Conservation (phyloP, 2,113 vertebrate species). For the Coturnix japonica region DNA sequence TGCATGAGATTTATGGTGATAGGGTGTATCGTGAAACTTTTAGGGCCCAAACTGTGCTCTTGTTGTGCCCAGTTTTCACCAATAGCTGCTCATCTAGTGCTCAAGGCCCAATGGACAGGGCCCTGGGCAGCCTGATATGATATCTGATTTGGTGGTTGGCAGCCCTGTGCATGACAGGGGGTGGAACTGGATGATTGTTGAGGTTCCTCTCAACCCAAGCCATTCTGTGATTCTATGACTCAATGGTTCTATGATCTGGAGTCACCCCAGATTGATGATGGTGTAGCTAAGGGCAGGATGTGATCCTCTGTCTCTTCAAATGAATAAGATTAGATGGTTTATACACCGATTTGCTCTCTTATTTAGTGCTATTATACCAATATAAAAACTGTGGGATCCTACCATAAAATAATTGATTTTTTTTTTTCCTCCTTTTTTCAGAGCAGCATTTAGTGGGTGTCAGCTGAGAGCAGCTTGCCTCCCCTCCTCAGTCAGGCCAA, state of each 20-base stretch:
- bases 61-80: neutral
- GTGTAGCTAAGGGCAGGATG: neutral
- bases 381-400: neutral
- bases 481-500: neutral
- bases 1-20: neutral
- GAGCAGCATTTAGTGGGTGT: neutral
- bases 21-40: fast-evolving
- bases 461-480: neutral
- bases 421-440: neutral
- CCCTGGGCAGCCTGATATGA: too few relatives aligned
- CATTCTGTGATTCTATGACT: too few relatives aligned
- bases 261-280: neutral
- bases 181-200: too few relatives aligned
- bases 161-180: too few relatives aligned
- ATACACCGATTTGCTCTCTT: neutral
- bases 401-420: neutral
- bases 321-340: neutral
- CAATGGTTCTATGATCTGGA: neutral
- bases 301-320: neutral
- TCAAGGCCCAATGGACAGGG: too few relatives aligned
- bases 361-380: neutral
- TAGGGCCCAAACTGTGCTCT: neutral
- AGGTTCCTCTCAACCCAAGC: too few relatives aligned
- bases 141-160: too few relatives aligned
- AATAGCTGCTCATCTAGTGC: neutral